These are phyloP conservation scores for Fukomys damarensis DNA, from an alignment of 2,113 vertebrate genomes.

Conservation along the genomic window DNA sequence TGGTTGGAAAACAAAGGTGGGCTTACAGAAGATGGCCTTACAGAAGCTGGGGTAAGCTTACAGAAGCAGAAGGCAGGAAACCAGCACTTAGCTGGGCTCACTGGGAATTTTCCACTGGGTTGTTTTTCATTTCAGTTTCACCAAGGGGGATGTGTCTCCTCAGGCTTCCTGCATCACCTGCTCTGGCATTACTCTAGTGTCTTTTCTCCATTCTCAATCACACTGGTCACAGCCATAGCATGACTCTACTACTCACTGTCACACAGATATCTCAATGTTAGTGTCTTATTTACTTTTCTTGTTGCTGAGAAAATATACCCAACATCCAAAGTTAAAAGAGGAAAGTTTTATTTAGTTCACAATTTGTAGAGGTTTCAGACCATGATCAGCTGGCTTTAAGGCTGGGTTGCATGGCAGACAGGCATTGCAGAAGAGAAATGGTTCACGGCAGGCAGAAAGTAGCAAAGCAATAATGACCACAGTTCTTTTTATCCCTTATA, in stretches of 20 bases:
- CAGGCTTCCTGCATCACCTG: neutral
- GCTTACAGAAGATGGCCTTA: neutral
- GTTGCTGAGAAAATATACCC: neutral
- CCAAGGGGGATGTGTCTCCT: neutral
- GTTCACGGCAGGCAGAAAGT: neutral
- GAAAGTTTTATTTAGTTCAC: neutral
- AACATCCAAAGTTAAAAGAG: neutral
- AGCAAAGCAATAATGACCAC: neutral
- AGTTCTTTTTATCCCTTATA: neutral
- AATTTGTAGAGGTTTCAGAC: neutral
- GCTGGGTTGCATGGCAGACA: neutral
- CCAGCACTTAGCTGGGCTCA: neutral
- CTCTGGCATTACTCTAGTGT: no score
- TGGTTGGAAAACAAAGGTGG: neutral
- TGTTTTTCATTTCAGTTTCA: neutral
- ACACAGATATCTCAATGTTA: no score
- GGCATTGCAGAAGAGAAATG: neutral
- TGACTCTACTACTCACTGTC: no score
- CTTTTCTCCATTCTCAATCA: no score
- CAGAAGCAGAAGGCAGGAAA: neutral
- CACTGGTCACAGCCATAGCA: no score
- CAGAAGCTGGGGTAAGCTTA: neutral
- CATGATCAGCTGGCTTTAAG: neutral
- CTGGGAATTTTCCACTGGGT: neutral
- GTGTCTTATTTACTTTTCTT: neutral